A percentile compares a stretch with the other conserved stretches of the same genome.
Conservation (phyloP, 2,113 vertebrate species). For the Cebidichthys violaceus region DNA sequence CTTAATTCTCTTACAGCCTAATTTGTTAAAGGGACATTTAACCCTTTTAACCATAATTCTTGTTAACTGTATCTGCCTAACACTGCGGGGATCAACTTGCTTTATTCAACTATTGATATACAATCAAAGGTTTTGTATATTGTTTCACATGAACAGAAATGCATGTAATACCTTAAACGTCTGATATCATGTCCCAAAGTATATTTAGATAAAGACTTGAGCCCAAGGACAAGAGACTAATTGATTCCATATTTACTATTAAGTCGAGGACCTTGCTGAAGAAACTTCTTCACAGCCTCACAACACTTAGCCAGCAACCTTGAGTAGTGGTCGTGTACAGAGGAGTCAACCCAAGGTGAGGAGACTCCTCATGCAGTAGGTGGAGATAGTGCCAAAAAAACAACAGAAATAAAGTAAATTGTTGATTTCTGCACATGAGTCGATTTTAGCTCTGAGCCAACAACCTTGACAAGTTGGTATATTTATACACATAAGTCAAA, state of each 20-base stretch:
- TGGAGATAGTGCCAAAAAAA: constrained; percentile 55
- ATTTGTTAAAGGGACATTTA: neutral
- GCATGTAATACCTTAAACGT: constrained; percentile 7
- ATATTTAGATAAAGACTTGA: constrained; percentile 18
- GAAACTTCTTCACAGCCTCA: constrained; percentile 44
- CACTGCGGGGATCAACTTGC: neutral
- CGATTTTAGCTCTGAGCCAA: constrained; percentile 60
- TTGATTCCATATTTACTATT: constrained; percentile 43
- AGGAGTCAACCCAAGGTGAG: constrained; percentile 65
- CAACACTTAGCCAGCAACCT: constrained; percentile 57
- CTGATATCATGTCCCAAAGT: constrained; percentile 21
- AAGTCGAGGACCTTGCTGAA: constrained; percentile 37
- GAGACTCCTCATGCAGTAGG: constrained; percentile 56
- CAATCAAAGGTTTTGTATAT: neutral
- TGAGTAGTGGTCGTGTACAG: constrained; percentile 34
- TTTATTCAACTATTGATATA: neutral
- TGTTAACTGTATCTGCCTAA: neutral
- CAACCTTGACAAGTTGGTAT: constrained; percentile 77
- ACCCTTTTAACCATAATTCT: neutral
- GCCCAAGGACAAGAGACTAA: constrained; percentile 62
- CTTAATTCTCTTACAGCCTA: neutral
- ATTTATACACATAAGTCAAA: constrained; percentile 69
- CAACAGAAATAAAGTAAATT: constrained; percentile 58
- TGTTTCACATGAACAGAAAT: constrained; percentile 1
- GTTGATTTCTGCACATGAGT: constrained; percentile 62